Conservation (phyloP, 2,888 invertebrate species). For the Daptonema setosum region DNA sequence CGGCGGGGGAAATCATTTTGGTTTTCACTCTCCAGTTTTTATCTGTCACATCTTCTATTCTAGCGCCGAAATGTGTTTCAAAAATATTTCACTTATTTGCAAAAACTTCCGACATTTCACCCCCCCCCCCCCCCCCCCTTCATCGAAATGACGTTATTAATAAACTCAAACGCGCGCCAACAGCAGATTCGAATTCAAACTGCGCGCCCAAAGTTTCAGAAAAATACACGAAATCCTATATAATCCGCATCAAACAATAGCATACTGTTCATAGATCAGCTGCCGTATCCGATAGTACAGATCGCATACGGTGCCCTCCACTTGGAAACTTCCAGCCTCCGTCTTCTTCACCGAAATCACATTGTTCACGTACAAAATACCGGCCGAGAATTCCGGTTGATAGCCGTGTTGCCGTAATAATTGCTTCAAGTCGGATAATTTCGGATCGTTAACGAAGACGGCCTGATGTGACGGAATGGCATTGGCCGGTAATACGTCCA, state of each 20-base stretch:
- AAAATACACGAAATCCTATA: too few relatives aligned
- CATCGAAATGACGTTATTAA: too few relatives aligned
- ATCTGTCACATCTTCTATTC: too few relatives aligned
- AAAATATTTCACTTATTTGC: too few relatives aligned
- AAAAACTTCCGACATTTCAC: too few relatives aligned
- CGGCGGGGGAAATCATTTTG: too few relatives aligned
- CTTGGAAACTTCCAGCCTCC: slow-evolving; percentile 67
- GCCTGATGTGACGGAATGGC: slow-evolving; percentile 38
- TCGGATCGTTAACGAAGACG: slow-evolving; percentile 72
- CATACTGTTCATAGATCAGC: slow-evolving; percentile 81
- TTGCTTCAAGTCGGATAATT: slow-evolving; percentile 71
- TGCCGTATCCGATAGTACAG: slow-evolving; percentile 83
- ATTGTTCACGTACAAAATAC: slow-evolving; percentile 78
- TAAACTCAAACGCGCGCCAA: too few relatives aligned
- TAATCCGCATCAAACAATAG: slow-evolving; percentile 62
- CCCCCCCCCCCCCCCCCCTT: too few relatives aligned
- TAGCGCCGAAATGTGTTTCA: too few relatives aligned
- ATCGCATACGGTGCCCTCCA: slow-evolving; percentile 79
- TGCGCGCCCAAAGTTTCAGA: too few relatives aligned
- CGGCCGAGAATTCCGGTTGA: slow-evolving; percentile 61
- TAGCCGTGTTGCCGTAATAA: slow-evolving; percentile 26
- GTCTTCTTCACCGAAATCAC: slow-evolving; percentile 69
- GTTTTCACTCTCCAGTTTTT: too few relatives aligned
- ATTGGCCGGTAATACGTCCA: slow-evolving; percentile 16
- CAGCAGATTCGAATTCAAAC: too few relatives aligned